Evolutionary conservation across 2,797 vertebrate genomes (phyloP), one percentile per base, ranked within the genome.

Genomic region (Rhinella marina): DNA sequence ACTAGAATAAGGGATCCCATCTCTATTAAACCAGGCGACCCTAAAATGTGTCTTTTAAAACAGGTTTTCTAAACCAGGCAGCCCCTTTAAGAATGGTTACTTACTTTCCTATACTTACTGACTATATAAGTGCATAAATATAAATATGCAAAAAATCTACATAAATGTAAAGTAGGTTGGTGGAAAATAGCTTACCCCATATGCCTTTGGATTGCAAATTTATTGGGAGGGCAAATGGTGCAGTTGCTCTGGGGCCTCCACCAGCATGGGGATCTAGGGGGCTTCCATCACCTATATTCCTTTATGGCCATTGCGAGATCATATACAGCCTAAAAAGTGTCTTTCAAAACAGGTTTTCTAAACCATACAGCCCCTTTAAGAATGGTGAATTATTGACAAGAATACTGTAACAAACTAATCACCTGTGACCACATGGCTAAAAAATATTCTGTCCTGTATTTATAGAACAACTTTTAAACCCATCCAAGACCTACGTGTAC

Each of bases 401-500:
- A 68, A 29, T 29, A 16, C 29, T 9, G 7, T 41, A 25, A 78
- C 7, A 59, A 79, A 79, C 50, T 56, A 9, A 25, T 56, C 13
- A 8, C 0, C 9, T 27, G 48, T n/a, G 76, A 21, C 2, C 12
- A 5, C 14, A 4, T 29, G 6, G 11, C 23, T 68, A 32, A 72
- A 32, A 73, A 9, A 17, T 23, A 2, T 76, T 48, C 3, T 76
- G 21, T 52, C 12, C 4, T 76, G 21, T 52, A 76, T 76, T 85
- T 92, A 1, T 88, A 95, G 94, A 90, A 14, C 92, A 92, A 56
- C 82, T 32, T 3, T 93, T 94, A 80, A 78, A 82, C 1, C 90
- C 84, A 80, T 84, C 57, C 25, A 92, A 87, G 72, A 91, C 16
- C 75, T 50, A 92, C 57, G 0, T 79, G 23, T 94, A 93, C 90